phyloP scores from a whole-genome alignment of 2,797 vertebrate species.

The Morelia viridis region DNA sequence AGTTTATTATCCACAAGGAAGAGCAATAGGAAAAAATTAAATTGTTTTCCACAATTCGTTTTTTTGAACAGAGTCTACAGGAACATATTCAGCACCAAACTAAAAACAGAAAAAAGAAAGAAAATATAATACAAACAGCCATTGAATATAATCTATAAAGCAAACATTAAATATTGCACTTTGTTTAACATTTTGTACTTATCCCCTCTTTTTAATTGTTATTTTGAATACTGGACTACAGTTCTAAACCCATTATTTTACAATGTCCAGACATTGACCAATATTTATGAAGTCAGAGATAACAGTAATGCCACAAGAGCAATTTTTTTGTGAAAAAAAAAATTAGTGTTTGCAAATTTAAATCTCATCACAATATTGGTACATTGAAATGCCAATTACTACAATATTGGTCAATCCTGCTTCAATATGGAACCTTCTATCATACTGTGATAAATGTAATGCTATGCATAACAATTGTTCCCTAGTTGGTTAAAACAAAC shows the following conservation, averaged over 20 bases:
- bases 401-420: conserved; percentile 76
- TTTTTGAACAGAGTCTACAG: conserved; percentile 88
- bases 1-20: conserved; percentile 92
- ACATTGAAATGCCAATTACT: conserved; percentile 65
- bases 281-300: conserved; percentile 71
- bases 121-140: conserved; percentile 82
- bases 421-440: conserved; percentile 54
- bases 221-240: conserved; percentile 88
- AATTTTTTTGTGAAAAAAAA: conserved; percentile 54
- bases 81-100: conserved; percentile 87
- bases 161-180: conserved; percentile 98
- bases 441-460: conserved; percentile 68
- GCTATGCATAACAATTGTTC: conserved; percentile 85
- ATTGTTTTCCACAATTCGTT: conserved; percentile 89
- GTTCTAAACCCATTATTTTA: conserved; percentile 70
- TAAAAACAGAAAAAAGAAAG: conserved; percentile 71
- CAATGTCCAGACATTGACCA: conserved; percentile 80
- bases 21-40: conserved; percentile 86
- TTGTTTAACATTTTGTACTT: conserved; percentile 84
- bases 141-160: conserved; percentile 89
- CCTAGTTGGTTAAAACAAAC: conserved; percentile 71
- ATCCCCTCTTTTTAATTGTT: conserved; percentile 70
- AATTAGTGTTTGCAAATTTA: conserved; percentile 54
- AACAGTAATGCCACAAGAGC: conserved; percentile 73
- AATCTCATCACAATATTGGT: conserved; percentile 57